phyloP scores from a whole-genome alignment of 1,140 invertebrate genomes.

The Chrysoperla carnea region DNA sequence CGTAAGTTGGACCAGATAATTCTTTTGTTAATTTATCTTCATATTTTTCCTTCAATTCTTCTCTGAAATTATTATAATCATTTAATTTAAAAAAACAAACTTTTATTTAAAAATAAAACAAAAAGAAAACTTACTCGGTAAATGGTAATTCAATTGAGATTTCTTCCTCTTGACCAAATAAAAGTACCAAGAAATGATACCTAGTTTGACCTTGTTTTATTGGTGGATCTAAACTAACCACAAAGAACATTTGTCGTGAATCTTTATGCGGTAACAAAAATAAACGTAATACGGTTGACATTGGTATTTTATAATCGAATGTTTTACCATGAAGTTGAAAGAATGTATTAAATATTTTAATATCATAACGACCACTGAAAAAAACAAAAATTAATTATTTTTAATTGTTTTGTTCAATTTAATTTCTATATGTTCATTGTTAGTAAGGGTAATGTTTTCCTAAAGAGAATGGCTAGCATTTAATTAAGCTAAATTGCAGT shows the following conservation, averaged over 20 bases:
- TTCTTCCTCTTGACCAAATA: slow-evolving; percentile 92
- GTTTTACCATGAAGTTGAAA: slow-evolving; percentile 99
- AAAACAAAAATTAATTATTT: slow-evolving; percentile 12
- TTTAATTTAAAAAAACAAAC: slow-evolving; percentile 6
- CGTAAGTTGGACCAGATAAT: slow-evolving; percentile 82
- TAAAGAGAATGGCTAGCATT: too few species aligned
- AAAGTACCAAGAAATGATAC: slow-evolving; percentile 85
- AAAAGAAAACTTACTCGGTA: slow-evolving; percentile 50
- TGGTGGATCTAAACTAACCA: slow-evolving; percentile 95
- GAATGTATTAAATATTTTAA: slow-evolving; percentile 95
- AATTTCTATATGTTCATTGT: too few species aligned
- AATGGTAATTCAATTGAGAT: slow-evolving; percentile 83
- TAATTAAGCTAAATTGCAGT: too few species aligned
- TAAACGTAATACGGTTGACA: slow-evolving; percentile 84
- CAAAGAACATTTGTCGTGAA: slow-evolving; percentile 95
- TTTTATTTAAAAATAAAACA: slow-evolving; percentile 1
- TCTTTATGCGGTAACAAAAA: slow-evolving; percentile 96
- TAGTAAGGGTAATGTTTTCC: too few species aligned
- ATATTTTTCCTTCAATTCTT: slow-evolving; percentile 87
- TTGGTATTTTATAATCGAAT: slow-evolving; percentile 98
- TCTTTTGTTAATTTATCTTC: slow-evolving; percentile 86
- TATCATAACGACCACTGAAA: slow-evolving; percentile 95
- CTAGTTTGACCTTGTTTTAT: slow-evolving; percentile 99
- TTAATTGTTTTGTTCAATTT: too few species aligned
- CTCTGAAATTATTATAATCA: slow-evolving; percentile 30